phyloP scores from a whole-genome alignment of 2,888 invertebrate species.

The Diaperis boleti region DNA sequence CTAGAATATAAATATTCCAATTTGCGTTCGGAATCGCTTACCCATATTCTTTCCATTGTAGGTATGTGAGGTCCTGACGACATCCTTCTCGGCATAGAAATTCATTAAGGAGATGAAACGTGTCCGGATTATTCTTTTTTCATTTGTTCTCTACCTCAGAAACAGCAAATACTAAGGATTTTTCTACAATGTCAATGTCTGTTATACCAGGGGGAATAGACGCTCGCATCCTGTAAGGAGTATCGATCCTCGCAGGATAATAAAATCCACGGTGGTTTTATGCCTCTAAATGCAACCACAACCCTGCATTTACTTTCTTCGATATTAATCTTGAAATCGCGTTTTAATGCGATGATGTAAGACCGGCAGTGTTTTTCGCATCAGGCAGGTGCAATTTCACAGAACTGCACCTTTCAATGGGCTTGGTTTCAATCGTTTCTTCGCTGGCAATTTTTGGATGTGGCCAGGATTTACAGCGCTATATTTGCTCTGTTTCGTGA shows the following conservation, averaged over 20 bases:
- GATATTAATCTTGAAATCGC: background rate
- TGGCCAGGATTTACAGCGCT: constrained; percentile 2
- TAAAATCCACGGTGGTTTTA: constrained; percentile 13
- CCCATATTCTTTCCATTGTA: background rate
- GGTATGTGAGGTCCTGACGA: constrained; percentile 5
- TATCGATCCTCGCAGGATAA: constrained; percentile 28
- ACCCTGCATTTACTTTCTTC: background rate
- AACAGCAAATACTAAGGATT: constrained; percentile 23
- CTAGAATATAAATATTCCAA: no score
- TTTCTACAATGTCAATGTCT: constrained; percentile 33
- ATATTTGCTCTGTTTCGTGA: constrained; percentile 18
- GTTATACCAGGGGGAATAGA: constrained; percentile 31
- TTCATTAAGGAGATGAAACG: constrained; percentile 24
- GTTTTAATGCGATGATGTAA: constrained; percentile 10
- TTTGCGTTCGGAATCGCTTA: background rate
- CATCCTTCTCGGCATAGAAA: constrained; percentile 9
- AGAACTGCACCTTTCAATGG: constrained; percentile 7
- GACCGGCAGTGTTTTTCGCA: constrained; percentile 1
- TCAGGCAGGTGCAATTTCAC: constrained; percentile 6
- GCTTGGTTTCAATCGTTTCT: constrained; percentile 12
- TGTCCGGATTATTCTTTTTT: constrained; percentile 25
- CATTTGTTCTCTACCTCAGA: constrained; percentile 19
- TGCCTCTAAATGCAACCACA: constrained; percentile 13
- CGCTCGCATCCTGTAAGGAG: constrained; percentile 21
- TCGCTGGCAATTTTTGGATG: constrained; percentile 5